Base-by-base conservation (phyloP, 2,797 vertebrate species). In the Paramormyrops hopkinsi region DNA sequence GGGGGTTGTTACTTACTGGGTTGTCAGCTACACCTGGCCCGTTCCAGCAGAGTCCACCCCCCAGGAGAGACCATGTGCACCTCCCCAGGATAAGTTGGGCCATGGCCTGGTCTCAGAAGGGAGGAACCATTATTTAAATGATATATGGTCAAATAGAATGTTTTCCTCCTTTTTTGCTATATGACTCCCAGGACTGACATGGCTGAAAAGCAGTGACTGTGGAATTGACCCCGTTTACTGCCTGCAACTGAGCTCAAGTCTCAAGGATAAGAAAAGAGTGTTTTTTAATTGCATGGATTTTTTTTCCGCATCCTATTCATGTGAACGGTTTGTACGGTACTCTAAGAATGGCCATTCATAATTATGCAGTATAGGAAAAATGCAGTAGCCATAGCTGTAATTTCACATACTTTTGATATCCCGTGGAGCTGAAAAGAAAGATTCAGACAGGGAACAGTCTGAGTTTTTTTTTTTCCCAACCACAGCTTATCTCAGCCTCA, bases 401-500 rank as follows among this genome's bases (percentile, higher is more conserved):
- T 54, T 56, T 56, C 51, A 37, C 51, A 29, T 56, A 56, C 53
- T 87, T 44, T 51, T 56, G 51, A 56, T 19, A 29, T 87, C 86
- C 25, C 1, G 48, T 48, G 82, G 82, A 85, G 82, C 48, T 85
- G 50, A 53, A 44, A 56, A 56, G 51, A 50, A 53, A 56, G 85
- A 29, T 25, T 54, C 84, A 25, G 25, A 12, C 51, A 37, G 50
- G 22, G 25, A 54, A 53, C 50, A 84, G n/a, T 85, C 37, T 11
- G 41, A 22, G 46, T 62, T 62, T 17, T 51, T 85, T 85, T 85
- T 22, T 46, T 22, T 0, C 2, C 14, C 29, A 73, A 51, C 29
- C 29, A 85, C 48, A 51, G n/a, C 44, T 56, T 33, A 29, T 86
- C 85, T 86, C 83, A 85, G 83, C 83, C 83, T 85, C 85, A 86